These are phyloP conservation scores for Laticauda colubrina DNA, from an alignment of 2,113 vertebrate genomes.

Conservation along the genomic window DNA sequence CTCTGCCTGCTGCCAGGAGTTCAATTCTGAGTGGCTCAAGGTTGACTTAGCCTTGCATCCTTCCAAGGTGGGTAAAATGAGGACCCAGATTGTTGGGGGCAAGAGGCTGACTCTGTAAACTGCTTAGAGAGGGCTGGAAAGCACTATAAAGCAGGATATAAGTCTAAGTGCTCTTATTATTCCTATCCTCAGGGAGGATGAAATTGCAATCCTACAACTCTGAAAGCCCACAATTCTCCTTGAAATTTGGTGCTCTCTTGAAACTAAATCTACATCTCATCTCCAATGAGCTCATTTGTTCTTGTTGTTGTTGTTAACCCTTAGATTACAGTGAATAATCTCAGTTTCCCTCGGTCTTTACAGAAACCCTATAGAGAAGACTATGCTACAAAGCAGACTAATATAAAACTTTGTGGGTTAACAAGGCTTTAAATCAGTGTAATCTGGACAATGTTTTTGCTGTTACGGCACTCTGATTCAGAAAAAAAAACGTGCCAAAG, in stretches of 20 bases:
- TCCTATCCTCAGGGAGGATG: background rate
- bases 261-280: background rate
- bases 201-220: background rate
- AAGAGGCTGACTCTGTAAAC: no score
- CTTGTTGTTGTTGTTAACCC: background rate
- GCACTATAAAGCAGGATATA: no score
- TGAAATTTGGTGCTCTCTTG: background rate
- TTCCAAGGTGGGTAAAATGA: no score
- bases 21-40: no score
- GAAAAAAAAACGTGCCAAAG: background rate
- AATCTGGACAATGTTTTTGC: background rate
- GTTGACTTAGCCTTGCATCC: no score
- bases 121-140: no score
- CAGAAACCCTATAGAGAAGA: background rate
- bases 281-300: background rate
- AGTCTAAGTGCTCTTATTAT: no score
- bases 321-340: background rate
- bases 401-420: background rate
- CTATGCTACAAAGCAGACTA: background rate
- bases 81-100: no score
- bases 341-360: background rate
- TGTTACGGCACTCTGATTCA: background rate
- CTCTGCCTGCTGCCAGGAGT: no score
- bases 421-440: background rate
- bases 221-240: background rate